phyloP scores from a whole-genome alignment of 2,888 invertebrate genomes.

The Drosophila fulvimacula region DNA sequence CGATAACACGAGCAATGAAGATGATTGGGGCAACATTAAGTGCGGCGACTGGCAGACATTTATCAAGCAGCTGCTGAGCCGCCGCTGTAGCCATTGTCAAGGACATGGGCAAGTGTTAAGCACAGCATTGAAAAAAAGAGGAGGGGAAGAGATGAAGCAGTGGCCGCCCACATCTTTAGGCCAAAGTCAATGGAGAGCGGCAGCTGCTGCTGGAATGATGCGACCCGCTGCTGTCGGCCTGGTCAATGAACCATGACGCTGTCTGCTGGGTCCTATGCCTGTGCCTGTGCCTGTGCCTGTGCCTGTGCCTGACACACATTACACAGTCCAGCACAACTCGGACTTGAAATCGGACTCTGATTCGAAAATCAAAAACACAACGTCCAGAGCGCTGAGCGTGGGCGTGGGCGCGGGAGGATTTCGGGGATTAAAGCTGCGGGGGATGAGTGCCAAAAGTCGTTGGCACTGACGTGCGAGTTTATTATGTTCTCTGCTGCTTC shows the following conservation, averaged over 20 bases:
- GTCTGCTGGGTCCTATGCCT: neutral
- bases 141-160: slow-evolving; percentile 10
- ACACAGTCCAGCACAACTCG: slow-evolving; percentile 14
- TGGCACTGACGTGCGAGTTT: slow-evolving; percentile 52
- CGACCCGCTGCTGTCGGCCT: slow-evolving; percentile 16
- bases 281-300: slow-evolving; percentile 25
- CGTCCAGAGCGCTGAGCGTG: slow-evolving; percentile 32
- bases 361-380: slow-evolving; percentile 20
- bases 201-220: slow-evolving; percentile 38
- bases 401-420: slow-evolving; percentile 16
- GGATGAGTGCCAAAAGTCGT: slow-evolving; percentile 52
- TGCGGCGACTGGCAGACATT: slow-evolving; percentile 31
- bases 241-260: slow-evolving; percentile 67
- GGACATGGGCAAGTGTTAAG: slow-evolving; percentile 66
- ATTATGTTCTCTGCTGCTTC: slow-evolving; percentile 31
- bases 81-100: slow-evolving; percentile 41
- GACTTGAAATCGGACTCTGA: slow-evolving; percentile 10
- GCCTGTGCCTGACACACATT: slow-evolving; percentile 57
- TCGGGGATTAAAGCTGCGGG: slow-evolving; percentile 5
- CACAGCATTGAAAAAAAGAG: slow-evolving; percentile 37
- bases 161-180: slow-evolving; percentile 31
- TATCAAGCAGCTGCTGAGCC: slow-evolving; percentile 30
- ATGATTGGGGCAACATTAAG: slow-evolving; percentile 33
- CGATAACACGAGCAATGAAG: slow-evolving; percentile 30
- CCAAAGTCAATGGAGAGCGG: slow-evolving; percentile 25